Percentiles rank a stretch among this genome's conserved stretches.
phyloP scores from a whole-genome alignment of 2,113 vertebrate genomes.

The Martes martes region DNA sequence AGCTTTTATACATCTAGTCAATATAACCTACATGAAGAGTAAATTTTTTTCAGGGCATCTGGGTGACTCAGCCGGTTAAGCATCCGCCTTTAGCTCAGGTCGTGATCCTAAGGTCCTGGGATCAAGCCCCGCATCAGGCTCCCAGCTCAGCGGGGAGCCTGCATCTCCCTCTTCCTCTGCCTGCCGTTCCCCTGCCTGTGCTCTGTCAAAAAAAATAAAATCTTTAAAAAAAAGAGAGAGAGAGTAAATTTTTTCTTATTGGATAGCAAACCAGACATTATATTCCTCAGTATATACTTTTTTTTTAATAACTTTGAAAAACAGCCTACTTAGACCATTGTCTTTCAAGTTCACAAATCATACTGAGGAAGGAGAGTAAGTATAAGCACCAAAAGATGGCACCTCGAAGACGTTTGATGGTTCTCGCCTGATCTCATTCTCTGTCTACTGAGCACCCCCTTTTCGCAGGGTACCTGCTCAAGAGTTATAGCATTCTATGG shows the following conservation, averaged over 20 bases:
- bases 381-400: neutral
- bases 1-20: neutral
- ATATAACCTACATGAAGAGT: neutral
- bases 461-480: neutral
- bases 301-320: neutral
- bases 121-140: too few species aligned
- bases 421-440: neutral
- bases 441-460: neutral
- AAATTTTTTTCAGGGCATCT: too few species aligned
- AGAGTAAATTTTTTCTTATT: neutral
- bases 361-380: neutral
- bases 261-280: neutral
- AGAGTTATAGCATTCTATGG: neutral
- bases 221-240: too few species aligned
- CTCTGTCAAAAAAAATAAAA: too few species aligned
- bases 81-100: too few species aligned
- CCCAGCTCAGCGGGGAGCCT: too few species aligned
- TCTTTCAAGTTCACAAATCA: neutral
- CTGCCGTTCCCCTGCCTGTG: too few species aligned
- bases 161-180: too few species aligned
- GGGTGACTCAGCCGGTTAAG: too few species aligned
- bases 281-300: neutral
- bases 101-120: too few species aligned
- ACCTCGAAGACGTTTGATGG: neutral
- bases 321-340: too few species aligned